Conservation (phyloP, 2,888 invertebrate species). For the Pyralis farinalis region DNA sequence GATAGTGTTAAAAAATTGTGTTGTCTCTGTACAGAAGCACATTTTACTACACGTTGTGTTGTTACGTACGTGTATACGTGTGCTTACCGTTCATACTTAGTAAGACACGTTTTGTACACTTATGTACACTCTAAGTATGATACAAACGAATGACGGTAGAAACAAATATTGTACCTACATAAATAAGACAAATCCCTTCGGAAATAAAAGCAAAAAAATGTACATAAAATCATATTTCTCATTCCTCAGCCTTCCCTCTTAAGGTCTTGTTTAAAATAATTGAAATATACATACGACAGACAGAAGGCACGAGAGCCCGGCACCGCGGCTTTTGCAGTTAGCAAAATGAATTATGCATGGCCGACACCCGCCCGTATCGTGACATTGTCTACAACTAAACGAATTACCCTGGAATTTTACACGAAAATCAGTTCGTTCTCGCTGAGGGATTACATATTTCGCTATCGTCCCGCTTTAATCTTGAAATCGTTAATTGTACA, state of each 20-base stretch:
- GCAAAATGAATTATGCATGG: slow-evolving; percentile 9
- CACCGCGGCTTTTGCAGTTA: slow-evolving; percentile 9
- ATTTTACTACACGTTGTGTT: too few relatives aligned
- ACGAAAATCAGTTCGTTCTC: slow-evolving; percentile 18
- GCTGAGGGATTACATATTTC: background rate
- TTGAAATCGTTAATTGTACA: background rate
- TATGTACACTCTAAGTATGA: too few relatives aligned
- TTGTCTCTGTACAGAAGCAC: too few relatives aligned
- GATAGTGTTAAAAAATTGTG: too few relatives aligned
- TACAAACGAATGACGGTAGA: too few relatives aligned
- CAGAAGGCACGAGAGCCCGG: background rate
- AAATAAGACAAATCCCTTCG: too few relatives aligned
- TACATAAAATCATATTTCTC: background rate
- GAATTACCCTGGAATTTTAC: slow-evolving; percentile 5
- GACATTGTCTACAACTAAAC: slow-evolving; percentile 10
- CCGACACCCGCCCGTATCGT: slow-evolving; percentile 10
- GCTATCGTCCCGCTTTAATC: background rate
- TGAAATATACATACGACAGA: slow-evolving; percentile 8
- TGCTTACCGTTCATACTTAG: too few relatives aligned
- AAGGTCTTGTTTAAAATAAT: slow-evolving; percentile 7
- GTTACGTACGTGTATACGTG: too few relatives aligned
- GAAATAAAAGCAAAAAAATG: background rate
- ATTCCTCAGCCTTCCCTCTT: background rate
- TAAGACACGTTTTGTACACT: too few relatives aligned
- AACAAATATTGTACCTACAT: too few relatives aligned